Base-by-base conservation (phyloP, 2,888 invertebrate genomes). In the Hyposoter dolosus region DNA sequence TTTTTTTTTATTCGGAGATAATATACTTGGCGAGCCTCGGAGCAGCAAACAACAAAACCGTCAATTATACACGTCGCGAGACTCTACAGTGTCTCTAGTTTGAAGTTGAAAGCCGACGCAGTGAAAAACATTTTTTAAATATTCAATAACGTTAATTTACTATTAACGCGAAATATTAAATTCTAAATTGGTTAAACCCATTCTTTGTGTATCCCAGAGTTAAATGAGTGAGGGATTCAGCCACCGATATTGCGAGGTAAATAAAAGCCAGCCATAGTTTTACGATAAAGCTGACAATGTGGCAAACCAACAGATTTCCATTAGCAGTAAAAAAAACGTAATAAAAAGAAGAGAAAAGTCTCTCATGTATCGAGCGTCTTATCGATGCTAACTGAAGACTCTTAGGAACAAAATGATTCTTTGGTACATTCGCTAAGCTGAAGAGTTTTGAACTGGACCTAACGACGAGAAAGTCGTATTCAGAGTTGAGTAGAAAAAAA, bases 391-490 rank as follows among this genome's bases (percentile, higher is more conserved):
- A 28, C 15, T 23, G 10, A 60, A 5, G 5, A 60, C 23, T 10
- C 15, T 15, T 28, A 60, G 23, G 19, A 53, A 72, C 50, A 53
- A 50, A 50, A 19, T 0, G n/a, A 45, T 23, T 74, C 74, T 74
- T 74, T 74, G 74, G 56, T 56, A 53, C 35, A 60, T 60, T n/a
- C 47, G 23, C 7, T 35, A 71, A 71, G 60, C 45, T 45, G 56
- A 32, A 63, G 45, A 28, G 43, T 15, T 63, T 5, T 35, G 45
- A 45, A 45, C 15, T 65, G 1, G 7, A 23, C 19, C 23, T 35
- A 17, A n/a, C 17, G n/a, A 66, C 17, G 7, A 40, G 40, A 66
- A 66, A 28, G 3, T 63, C 6, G n/a, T 19, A 6, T 53, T 53
- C n/a, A 53, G 50, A 53, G 6, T 19, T 19, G 19, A 53, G 53